These are phyloP conservation scores for Panorpa germanica DNA, from an alignment of 2,888 invertebrate species.

Conservation along the genomic window DNA sequence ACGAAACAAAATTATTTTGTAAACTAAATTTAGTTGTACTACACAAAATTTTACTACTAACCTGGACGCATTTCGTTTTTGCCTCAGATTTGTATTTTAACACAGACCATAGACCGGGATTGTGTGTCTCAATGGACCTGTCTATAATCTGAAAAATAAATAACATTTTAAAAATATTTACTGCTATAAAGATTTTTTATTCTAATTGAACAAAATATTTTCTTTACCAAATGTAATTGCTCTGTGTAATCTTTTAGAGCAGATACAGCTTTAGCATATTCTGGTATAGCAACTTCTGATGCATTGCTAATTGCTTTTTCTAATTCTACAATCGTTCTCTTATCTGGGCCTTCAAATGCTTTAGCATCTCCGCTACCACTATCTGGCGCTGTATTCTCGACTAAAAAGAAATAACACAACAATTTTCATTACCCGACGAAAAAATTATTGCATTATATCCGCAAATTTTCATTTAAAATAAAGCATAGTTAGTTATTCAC, in stretches of 20 bases:
- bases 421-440: conserved; percentile 5
- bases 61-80: too few relatives aligned
- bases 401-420: conserved; percentile 8
- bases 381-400: conserved; percentile 13
- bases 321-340: conserved; percentile 29
- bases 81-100: conserved; percentile 37
- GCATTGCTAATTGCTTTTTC: conserved; percentile 33
- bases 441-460: too few relatives aligned
- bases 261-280: conserved; percentile 41
- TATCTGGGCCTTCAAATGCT: conserved; percentile 23
- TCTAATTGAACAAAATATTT: too few relatives aligned
- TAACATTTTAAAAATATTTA: conserved; percentile 1
- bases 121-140: conserved; percentile 35
- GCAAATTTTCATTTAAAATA: too few relatives aligned
- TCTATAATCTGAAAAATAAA: conserved; percentile 33
- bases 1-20: too few relatives aligned
- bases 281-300: conserved; percentile 42
- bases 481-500: too few relatives aligned
- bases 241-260: conserved; percentile 35
- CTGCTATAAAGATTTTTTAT: too few relatives aligned
- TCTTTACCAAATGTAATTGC: too few relatives aligned
- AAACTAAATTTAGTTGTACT: too few relatives aligned
- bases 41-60: too few relatives aligned
- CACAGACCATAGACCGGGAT: conserved; percentile 31
- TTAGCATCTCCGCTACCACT: conserved; percentile 15